Evolutionary conservation across 2,888 invertebrate genomes (phyloP).

Genomic region (Apotomis capreana): DNA sequence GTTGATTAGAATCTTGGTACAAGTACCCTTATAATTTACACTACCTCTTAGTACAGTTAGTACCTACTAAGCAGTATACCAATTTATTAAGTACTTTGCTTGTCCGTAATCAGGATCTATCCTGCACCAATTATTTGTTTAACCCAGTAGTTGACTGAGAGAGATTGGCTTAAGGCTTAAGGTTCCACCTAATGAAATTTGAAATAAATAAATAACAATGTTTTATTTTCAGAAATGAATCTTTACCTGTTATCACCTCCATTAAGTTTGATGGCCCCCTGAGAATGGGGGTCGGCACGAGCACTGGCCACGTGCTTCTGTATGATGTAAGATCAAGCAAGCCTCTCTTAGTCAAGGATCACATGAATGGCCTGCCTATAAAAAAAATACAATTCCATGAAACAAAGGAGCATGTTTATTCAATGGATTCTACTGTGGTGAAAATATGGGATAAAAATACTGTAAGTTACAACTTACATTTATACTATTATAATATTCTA

Average conservation of each 20-base stretch:
- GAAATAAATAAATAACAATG: too few relatives aligned
- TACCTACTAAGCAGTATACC: too few relatives aligned
- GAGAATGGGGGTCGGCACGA: conserved; percentile 94
- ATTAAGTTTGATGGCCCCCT: conserved; percentile 90
- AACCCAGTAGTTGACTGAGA: too few relatives aligned
- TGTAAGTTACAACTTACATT: conserved; percentile 74
- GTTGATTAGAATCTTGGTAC: too few relatives aligned
- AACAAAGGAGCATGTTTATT: conserved; percentile 91
- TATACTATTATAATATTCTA: too few relatives aligned
- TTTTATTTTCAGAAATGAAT: conserved; percentile 80
- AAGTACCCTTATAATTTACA: too few relatives aligned
- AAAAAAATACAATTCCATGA: conserved; percentile 93
- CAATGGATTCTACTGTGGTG: conserved; percentile 93
- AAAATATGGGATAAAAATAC: conserved; percentile 96
- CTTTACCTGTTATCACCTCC: conserved; percentile 89
- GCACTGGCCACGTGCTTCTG: conserved; percentile 95
- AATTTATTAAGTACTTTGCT: too few relatives aligned
- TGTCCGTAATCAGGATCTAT: too few relatives aligned
- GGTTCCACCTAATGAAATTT: too few relatives aligned
- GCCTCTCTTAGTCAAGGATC: conserved; percentile 96
- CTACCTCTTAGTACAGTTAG: too few relatives aligned
- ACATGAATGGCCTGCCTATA: conserved; percentile 96
- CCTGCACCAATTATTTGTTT: too few relatives aligned
- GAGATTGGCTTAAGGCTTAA: too few relatives aligned
- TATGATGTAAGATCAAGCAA: conserved; percentile 97